Conservation (phyloP, 2,113 vertebrate species). For the Gavia stellata region DNA sequence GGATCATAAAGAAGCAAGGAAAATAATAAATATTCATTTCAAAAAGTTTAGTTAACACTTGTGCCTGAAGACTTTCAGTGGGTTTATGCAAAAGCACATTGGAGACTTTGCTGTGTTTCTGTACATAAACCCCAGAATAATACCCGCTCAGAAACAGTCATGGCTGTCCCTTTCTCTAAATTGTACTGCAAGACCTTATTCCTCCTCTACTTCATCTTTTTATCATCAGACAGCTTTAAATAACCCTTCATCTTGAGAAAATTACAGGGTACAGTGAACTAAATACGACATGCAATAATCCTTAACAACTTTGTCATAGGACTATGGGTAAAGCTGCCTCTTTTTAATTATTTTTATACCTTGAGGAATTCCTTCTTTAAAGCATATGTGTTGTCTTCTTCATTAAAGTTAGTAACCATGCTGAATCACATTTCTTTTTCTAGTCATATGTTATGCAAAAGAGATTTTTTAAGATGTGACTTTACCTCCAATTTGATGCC, state of each 20-base stretch:
- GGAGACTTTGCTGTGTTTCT: neutral
- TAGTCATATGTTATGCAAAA: neutral
- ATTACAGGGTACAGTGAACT: neutral
- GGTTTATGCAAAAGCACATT: neutral
- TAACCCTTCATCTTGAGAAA: slow-evolving; percentile 6
- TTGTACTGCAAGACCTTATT: neutral
- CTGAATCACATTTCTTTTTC: neutral
- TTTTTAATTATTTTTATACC: neutral
- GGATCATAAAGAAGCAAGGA: neutral
- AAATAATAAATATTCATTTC: neutral
- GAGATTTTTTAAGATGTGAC: neutral
- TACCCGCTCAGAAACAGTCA: neutral
- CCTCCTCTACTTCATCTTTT: neutral
- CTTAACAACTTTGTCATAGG: neutral
- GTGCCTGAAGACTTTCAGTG: neutral
- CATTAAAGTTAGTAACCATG: neutral
- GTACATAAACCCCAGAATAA: neutral
- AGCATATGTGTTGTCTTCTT: neutral
- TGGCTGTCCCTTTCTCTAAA: neutral
- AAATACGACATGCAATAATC: neutral
- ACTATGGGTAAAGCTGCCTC: neutral
- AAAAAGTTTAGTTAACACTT: neutral
- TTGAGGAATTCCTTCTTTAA: neutral
- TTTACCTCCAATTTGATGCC: neutral
- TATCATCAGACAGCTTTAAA: slow-evolving; percentile 27